Base-by-base conservation (phyloP, 2,888 invertebrate genomes). In the Branchipolynoe longqiensis region DNA sequence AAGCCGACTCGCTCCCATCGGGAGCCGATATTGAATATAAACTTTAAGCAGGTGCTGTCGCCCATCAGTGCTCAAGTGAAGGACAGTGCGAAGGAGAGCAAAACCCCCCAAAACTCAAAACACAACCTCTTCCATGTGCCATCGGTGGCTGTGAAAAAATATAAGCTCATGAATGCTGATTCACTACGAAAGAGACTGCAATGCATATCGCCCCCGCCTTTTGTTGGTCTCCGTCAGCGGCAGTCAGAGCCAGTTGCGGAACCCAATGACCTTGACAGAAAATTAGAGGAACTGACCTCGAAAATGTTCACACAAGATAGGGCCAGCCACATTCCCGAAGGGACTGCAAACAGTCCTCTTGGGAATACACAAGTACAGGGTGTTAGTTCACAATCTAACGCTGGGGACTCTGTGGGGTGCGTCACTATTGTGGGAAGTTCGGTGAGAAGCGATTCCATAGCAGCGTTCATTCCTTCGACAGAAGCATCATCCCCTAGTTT, bases 11-110 rank as follows among this genome's bases (percentile, higher is more conserved):
- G 14, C 14, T 2, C 62, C 18, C 14, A 28, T 31, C 62, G 28
- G 31, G 62, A 62, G 31, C 62, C 62, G 31, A 62, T 62, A 14
- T 62, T 62, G 62, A 62, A 62, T 28, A 62, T 31, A 28, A 62
- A 62, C 31, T 62, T 62, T 25, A 14, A 31, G 14, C n/a, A 62
- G 62, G 4, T n/a, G n/a, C n/a, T n/a, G 8, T n/a, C n/a, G n/a
- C n/a, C 31, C 62, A n/a, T n/a, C 31, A 18, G 14, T 12, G 25
- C 31, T 14, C 25, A 18, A 62, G 62, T 28, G n/a, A 14, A 62
- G 14, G 31, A 2, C 3, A 6, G 31, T 62, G 18, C 31, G 3
- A 28, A 28, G 14, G n/a, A 62, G 31, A 31, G 62, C 31, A 8
- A 18, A 18, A 2, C 25, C 31, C 12, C 62, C 1, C 62, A n/a